These are phyloP conservation scores for Linurgus olivaceus DNA, from an alignment of 2,797 vertebrate genomes.

Conservation along the genomic window DNA sequence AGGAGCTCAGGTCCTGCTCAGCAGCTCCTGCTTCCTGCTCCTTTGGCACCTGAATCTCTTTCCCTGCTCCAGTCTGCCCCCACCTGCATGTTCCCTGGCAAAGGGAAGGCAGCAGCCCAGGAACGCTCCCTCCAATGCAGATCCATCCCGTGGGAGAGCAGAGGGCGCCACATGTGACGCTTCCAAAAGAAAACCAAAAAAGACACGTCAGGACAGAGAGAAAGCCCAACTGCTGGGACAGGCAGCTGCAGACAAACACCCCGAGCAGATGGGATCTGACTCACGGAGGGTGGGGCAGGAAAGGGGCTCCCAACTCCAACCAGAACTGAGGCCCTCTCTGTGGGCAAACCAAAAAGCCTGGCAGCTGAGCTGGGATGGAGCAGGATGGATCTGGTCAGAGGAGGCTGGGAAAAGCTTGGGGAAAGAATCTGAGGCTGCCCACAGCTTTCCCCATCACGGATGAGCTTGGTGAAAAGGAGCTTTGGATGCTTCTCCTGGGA, in stretches of 20 bases:
- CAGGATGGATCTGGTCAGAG: background rate
- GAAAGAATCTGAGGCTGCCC: background rate
- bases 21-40: background rate
- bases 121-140: rapidly evolving
- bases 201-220: background rate
- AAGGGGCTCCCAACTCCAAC: slow-evolving; percentile 21
- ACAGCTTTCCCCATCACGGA: background rate
- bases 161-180: background rate
- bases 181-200: background rate
- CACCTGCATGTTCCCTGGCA: background rate
- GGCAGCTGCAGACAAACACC: slow-evolving; percentile 24
- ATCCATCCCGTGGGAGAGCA: background rate
- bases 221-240: background rate
- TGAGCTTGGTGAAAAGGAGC: background rate
- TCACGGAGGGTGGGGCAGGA: slow-evolving; percentile 46
- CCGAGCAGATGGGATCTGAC: slow-evolving; percentile 29
- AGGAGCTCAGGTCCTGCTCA: background rate
- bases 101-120: background rate
- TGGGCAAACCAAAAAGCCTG: background rate
- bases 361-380: background rate
- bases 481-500: background rate
- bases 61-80: background rate
- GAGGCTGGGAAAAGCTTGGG: background rate
- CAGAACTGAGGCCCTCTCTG: background rate
- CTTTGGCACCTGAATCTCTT: background rate